Evolutionary conservation across 2,113 vertebrate species (phyloP), one percentile per base, ranked within the genome.

Genomic region (Pluvianellus socialis): DNA sequence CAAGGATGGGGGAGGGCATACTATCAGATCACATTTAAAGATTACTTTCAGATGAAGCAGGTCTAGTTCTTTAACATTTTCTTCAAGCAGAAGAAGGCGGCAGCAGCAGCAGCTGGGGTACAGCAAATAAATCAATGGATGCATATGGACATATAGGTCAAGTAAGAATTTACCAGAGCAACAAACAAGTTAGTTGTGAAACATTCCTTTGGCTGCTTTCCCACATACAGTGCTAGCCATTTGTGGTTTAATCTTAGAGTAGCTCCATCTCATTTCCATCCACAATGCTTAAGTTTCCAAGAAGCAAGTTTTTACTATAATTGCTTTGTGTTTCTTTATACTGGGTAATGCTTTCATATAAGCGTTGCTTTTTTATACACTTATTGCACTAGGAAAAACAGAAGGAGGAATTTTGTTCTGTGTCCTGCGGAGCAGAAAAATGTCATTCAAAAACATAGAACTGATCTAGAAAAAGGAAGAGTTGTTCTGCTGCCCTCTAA

Each of bases 401-500:
- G 68, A 79, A 80, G 42, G 47, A 82, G 50, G 58, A 83, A 75
- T 83, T 65, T 75, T 85, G 33, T 75, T 93, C 56, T 59, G 28
- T 40, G 79, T 86, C 52, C 72, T 72, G 40, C 4, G 0, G 79
- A 79, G 72, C 76, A 73, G 42, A 88, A 93, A 94, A 92, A 88
- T 24, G 73, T 38, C 38, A 67, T 70, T 94, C 42, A 86, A 70
- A 92, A 95, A 19, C 40, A 91, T 0, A 92, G 79, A 90, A 55
- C 32, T 96, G 96, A 96, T 81, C 90, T 95, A 97, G 91, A 97
- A 96, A 96, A 96, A 70, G 42, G 73, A 87, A 92, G 44, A 95
- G 82, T 74, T 90, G 47, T 96, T 85, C 79, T 97, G 95, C 96
- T 97, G 97, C 94, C 97, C 94, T 96, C 97, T 96, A 97, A 97